A percentile compares a stretch with the other conserved stretches of the same genome.
Evolutionary conservation across 2,797 vertebrate genomes (phyloP).

Genomic region (Rhinella marina): DNA sequence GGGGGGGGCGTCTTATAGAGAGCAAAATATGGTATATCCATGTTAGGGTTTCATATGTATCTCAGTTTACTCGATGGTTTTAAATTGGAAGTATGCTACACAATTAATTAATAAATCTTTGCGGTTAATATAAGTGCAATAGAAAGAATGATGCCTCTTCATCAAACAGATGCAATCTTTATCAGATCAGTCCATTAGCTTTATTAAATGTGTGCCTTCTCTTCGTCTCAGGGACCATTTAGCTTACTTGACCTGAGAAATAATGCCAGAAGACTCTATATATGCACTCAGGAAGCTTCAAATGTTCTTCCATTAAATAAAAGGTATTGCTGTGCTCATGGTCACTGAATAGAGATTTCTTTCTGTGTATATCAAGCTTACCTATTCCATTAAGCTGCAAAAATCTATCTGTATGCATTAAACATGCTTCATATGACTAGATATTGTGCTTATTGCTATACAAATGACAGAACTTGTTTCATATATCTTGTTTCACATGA

Average conservation of each 20-base stretch:
- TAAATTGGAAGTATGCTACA: not conserved
- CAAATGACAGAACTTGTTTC: not conserved
- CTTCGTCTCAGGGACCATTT: slow-evolving; percentile 31
- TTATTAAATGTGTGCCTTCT: slow-evolving; percentile 25
- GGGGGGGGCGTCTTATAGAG: too few species aligned
- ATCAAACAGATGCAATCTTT: slow-evolving; percentile 14
- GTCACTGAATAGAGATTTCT: slow-evolving; percentile 9
- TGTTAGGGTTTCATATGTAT: not conserved
- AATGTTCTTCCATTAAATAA: slow-evolving; percentile 36
- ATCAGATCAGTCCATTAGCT: slow-evolving; percentile 32
- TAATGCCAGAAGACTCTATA: slow-evolving; percentile 32
- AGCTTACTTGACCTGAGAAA: slow-evolving; percentile 32
- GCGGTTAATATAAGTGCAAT: slow-evolving; percentile 11
- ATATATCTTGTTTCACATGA: not conserved
- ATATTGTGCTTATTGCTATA: not conserved
- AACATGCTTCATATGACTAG: not conserved
- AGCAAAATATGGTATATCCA: not conserved
- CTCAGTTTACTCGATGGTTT: slow-evolving; percentile 4
- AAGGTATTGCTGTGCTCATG: slow-evolving; percentile 24
- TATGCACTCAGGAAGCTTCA: slow-evolving; percentile 45
- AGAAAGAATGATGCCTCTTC: slow-evolving; percentile 30
- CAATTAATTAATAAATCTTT: slow-evolving; percentile 26
- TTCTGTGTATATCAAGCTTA: slow-evolving; percentile 28
- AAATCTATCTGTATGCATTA: slow-evolving; percentile 41
- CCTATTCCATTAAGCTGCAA: not conserved